Conservation (phyloP, 2,113 vertebrate species). For the Butorides virescens region DNA sequence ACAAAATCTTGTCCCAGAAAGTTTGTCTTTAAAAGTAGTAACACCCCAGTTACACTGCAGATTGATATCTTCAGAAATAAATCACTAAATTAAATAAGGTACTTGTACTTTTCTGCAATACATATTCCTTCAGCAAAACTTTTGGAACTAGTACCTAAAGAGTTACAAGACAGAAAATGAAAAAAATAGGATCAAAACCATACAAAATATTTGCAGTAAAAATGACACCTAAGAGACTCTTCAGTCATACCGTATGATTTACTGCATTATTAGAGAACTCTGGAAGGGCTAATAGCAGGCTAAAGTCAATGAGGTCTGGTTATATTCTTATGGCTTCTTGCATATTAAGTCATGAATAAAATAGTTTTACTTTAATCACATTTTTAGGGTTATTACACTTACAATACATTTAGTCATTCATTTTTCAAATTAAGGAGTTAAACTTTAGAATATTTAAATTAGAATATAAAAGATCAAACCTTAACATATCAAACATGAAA, state of each 20-base stretch:
- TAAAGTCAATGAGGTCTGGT: constrained; percentile 4
- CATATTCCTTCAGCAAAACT: background rate
- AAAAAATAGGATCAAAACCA: background rate
- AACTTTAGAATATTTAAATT: background rate
- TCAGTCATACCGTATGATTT: background rate
- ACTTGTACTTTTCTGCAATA: background rate
- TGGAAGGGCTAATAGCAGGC: background rate
- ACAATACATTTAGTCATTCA: background rate
- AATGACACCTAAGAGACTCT: background rate
- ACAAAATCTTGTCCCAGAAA: background rate
- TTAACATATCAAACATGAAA: background rate
- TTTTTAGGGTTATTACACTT: background rate
- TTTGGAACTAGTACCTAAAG: background rate
- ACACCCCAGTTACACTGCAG: background rate
- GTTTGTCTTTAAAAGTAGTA: background rate
- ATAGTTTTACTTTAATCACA: constrained; percentile 7
- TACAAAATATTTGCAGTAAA: background rate
- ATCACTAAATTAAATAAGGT: background rate
- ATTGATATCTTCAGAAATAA: background rate
- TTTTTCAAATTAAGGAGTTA: background rate
- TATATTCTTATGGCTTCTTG: background rate
- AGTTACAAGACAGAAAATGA: background rate
- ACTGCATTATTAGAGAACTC: background rate
- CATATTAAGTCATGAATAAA: background rate
- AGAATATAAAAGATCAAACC: background rate